Evolutionary conservation across 2,113 vertebrate species (phyloP), one percentile per base, ranked within the genome.

Genomic region (Ciconia stormi): DNA sequence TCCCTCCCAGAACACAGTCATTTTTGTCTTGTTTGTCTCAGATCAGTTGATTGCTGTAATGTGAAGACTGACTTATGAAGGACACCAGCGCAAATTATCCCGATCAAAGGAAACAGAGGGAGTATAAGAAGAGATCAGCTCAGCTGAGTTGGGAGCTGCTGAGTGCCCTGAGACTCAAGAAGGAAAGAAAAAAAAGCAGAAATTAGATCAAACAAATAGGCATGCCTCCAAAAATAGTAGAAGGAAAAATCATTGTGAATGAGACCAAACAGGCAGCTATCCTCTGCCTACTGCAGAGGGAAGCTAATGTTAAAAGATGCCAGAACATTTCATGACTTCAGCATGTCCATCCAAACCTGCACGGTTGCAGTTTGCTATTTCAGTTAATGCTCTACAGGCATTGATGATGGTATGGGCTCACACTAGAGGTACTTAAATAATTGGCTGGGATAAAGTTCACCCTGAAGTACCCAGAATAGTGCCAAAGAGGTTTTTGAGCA

Each of bases 1-100:
- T 59, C 50, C 42, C 50, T 81, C 86, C 49, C 65, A 44, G 63
- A 87, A 87, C 40, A 92, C 46, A 89, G 82, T 15, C 10, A 14
- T 25, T 83, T 78, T 93, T 97, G 79, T 92, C 38, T 86, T 71
- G 49, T 71, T 95, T 55, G 82, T 82, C 79, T 92, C 79, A 26
- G 70, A 76, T 90, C 46, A 50, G 36, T 55, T 62, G 50, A 73
- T 81, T 80, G 67, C 82, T 80, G 34, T 86, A 73, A 73, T 55
- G 66, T 77, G 47, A 96, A 85, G 74, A 32, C 27, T 36, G 79
- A 25, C 36, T 83, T 70, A 9, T 4, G 50, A 78, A 91, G 40
- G 59, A 50, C 58, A 55, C 53, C 67, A 71, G 49, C 0, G 0
- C 74, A 72, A 80, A 82, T 95, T 92, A 85, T 67, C 66, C 78